Percentiles rank a stretch among this genome's conserved stretches.
Evolutionary conservation across 2,888 invertebrate species (phyloP).

Genomic region (Blera fallax): DNA sequence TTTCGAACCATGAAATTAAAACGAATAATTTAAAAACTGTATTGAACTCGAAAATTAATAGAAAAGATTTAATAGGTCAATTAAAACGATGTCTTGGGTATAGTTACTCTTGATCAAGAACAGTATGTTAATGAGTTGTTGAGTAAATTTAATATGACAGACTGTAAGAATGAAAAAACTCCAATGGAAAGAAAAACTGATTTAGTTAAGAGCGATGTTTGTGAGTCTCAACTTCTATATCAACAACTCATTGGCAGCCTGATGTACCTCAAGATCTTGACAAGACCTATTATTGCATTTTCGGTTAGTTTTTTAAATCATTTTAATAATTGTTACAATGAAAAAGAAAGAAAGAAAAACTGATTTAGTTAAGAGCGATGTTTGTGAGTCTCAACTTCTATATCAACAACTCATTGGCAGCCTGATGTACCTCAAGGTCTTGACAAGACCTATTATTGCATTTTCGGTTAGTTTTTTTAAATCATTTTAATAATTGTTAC

Average conservation of each 20-base stretch:
- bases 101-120: neutral
- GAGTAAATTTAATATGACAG: neutral
- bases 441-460: neutral
- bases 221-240: neutral
- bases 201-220: no score
- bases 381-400: neutral
- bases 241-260: constrained; percentile 5
- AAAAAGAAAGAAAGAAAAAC: neutral
- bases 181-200: neutral
- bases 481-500: neutral
- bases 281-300: neutral
- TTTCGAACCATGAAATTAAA: constrained; percentile 1
- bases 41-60: no score
- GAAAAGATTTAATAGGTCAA: no score
- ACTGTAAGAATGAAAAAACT: neutral
- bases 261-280: neutral
- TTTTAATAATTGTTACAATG: no score
- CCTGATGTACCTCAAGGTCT: neutral
- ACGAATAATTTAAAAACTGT: neutral
- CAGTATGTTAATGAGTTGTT: neutral
- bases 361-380: no score
- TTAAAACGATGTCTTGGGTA: neutral
- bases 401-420: constrained; percentile 5
- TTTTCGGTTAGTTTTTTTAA: neutral
- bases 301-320: no score